Conservation (phyloP, 2,113 vertebrate genomes). For the Furnarius figulus region DNA sequence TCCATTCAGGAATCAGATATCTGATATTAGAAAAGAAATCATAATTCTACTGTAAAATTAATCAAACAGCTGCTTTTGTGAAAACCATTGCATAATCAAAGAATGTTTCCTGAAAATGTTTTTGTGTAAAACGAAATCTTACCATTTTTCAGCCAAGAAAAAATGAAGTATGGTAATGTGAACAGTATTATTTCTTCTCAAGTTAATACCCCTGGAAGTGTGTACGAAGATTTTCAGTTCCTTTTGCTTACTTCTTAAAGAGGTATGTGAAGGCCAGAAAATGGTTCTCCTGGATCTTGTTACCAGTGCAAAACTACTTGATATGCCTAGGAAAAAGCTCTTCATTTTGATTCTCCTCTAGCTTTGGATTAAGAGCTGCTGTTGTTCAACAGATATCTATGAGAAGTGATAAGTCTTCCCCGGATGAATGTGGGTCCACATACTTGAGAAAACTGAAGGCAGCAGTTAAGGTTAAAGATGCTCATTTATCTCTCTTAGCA, state of each 20-base stretch:
- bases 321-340: background rate
- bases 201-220: background rate
- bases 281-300: background rate
- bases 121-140: background rate
- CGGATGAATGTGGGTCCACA: background rate
- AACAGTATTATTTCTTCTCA: background rate
- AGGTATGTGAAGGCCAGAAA: background rate
- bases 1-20: background rate
- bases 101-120: background rate
- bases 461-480: background rate
- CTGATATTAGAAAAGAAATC: background rate
- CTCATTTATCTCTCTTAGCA: background rate
- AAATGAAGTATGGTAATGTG: background rate
- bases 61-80: background rate
- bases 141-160: background rate
- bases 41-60: background rate
- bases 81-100: background rate
- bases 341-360: background rate
- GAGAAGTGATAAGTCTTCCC: background rate
- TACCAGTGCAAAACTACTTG: background rate
- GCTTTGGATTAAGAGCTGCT: background rate
- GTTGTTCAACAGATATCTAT: background rate
- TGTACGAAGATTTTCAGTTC: background rate
- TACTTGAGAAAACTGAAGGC: background rate
- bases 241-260: background rate